Evolutionary conservation across 2,888 invertebrate genomes (phyloP), one percentile per base, ranked within the genome.

Genomic region (Aphodius granarius): DNA sequence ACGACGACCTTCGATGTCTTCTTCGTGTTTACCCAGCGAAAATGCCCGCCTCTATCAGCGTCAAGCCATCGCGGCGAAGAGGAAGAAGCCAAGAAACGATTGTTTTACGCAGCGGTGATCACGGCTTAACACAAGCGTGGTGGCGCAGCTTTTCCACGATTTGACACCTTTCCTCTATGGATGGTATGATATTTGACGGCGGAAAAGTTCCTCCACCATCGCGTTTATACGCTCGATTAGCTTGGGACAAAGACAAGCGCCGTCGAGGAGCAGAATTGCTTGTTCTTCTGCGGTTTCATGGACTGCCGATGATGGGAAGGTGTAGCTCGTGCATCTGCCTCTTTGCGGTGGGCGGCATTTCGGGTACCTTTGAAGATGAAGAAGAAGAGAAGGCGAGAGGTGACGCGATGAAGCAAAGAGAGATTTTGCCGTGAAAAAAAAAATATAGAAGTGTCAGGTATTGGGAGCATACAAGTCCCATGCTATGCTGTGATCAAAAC

Each of bases 221-320:
- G 64, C 78, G 74, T 82, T 81, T 81, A 79, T 75, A 78, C 79
- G 82, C 80, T 82, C 80, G 81, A 82, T 82, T 83, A 82, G 81
- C 79, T 78, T 78, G 76, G 81, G 79, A 82, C 82, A 82, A 83
- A 81, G 74, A 80, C 79, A 80, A 77, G 77, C 78, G 77, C 72
- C 71, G 71, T 75, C 74, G 76, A 43, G 71, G 20, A n/a, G 68
- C 18, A 15, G 71, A 23, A n/a, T 19, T 75, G 79, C 78, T 79
- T 79, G 75, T 75, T 77, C 71, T 74, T 76, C 75, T 81, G 82
- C 77, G 83, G 83, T 81, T 81, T 81, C 78, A 81, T 80, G 81
- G 80, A 66, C 77, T 43, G 43, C 9, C 43, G 4, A 43, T 23
- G 23, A 23, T 43, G 43, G 43, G n/a, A n/a, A n/a, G n/a, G n/a